Evolutionary conservation across 1,140 invertebrate genomes (phyloP), one percentile per base, ranked within the genome.

Genomic region (Zeugodacus cucurbitae): DNA sequence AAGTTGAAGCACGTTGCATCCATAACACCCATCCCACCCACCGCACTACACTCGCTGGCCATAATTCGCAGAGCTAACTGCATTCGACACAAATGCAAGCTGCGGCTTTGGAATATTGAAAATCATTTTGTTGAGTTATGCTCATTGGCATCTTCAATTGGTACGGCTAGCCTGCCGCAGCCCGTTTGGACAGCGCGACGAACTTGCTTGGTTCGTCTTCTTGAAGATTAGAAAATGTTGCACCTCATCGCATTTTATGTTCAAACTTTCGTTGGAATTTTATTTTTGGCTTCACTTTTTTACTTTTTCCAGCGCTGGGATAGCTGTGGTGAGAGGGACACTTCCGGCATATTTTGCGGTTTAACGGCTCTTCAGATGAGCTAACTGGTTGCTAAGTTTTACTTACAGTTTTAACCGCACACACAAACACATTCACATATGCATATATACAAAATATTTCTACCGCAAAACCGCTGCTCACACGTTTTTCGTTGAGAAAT

Each of bases 341-440:
- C 74, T 82, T 82, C 74, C 74, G 74, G 74, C 74, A 82, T 82
- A 3, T 48, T n/a, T 82, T 48, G 74, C 26, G 74, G 74, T 48
- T 82, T 82, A 82, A 48, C 74, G 74, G 74, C 74, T 82, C 41
- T 82, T 82, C 11, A n/a, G 48, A 26, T 29, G 26, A 54, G 7
- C 26, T 54, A 82, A 54, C 74, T 82, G 8, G 10, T 82, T 29
- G 7, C n/a, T 29, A 4, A 82, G 20, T 22, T n/a, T 74, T 41
- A 34, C 2, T 2, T 34, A 41, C 37, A 41, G 10, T 37, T 74
- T 74, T 44, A 22, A 7, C 22, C 10, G 2, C 20, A 8, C 22
- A 20, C 17, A 34, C 32, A 32, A 34, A 67, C 3, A 59, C 4
- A 10, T 26, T 5, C 2, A 26, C n/a, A 41, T 41, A 26, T 34